Conservation (phyloP, 2,888 invertebrate species). For the Drosophila kambysellisi region DNA sequence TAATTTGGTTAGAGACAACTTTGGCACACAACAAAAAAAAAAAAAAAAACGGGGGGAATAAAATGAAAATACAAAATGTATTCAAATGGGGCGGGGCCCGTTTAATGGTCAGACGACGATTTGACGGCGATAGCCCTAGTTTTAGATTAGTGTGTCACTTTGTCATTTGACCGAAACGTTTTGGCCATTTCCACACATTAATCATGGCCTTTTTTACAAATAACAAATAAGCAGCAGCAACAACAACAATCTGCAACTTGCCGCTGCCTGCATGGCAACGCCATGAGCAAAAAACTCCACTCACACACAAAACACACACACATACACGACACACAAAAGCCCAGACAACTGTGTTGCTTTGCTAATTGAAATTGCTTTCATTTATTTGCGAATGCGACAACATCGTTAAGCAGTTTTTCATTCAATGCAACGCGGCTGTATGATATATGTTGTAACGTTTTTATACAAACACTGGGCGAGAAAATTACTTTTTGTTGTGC, state of each 20-base stretch:
- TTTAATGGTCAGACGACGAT: conserved; percentile 39
- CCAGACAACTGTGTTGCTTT: conserved; percentile 11
- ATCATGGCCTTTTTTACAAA: conserved; percentile 57
- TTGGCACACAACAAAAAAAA: conserved; percentile 1
- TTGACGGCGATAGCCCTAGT: conserved; percentile 31
- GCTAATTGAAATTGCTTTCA: neutral
- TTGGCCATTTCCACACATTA: conserved; percentile 52
- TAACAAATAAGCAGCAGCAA: conserved; percentile 30
- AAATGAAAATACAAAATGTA: conserved; percentile 16
- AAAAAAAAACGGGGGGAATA: neutral
- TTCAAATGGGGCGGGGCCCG: conserved; percentile 61
- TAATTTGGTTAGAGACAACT: conserved; percentile 44
- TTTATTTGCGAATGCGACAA: neutral
- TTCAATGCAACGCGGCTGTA: neutral
- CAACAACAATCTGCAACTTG: conserved; percentile 39
- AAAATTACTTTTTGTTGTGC: conserved; percentile 56
- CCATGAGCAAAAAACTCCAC: conserved; percentile 59
- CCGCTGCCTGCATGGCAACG: conserved; percentile 63
- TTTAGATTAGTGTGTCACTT: conserved; percentile 54
- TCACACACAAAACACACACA: conserved; percentile 15
- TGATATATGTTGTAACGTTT: conserved; percentile 13
- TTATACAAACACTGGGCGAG: conserved; percentile 19
- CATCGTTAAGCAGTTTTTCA: neutral
- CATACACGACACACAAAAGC: conserved; percentile 4
- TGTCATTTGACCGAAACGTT: conserved; percentile 57